Conservation (phyloP, 2,113 vertebrate species). For the Heterochromis multidens region DNA sequence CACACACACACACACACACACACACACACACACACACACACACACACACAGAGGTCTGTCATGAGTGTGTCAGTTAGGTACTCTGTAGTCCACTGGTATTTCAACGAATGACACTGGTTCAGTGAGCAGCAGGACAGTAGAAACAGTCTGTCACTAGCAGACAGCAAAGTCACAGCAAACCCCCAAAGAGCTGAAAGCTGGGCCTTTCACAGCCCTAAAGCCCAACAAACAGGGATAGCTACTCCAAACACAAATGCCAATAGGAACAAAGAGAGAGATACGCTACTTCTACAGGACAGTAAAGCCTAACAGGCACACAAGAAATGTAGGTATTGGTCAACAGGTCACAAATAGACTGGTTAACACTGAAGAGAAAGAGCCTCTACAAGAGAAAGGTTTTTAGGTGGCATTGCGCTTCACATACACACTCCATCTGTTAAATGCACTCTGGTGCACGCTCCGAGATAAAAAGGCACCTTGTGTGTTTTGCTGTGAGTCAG, state of each 20-base stretch:
- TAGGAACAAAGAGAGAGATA: constrained; percentile 27
- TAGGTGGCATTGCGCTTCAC: constrained; percentile 8
- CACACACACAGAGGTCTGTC: not conserved
- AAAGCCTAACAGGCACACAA: constrained; percentile 21
- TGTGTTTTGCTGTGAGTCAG: constrained; percentile 51
- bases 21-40: not conserved
- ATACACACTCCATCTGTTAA: constrained; percentile 24
- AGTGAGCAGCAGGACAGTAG: constrained; percentile 25
- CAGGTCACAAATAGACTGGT: constrained; percentile 31
- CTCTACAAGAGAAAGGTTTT: constrained; percentile 26
- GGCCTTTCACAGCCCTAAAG: constrained; percentile 16
- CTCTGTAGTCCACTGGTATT: not conserved
- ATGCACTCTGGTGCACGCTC: not conserved
- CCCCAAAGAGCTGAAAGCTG: constrained; percentile 25
- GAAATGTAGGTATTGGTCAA: constrained; percentile 24
- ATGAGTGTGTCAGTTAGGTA: constrained; percentile 33
- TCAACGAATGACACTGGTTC: constrained; percentile 26
- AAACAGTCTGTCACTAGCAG: constrained; percentile 35
- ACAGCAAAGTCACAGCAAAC: constrained; percentile 43
- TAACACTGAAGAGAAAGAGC: constrained; percentile 21
- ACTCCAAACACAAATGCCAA: constrained; percentile 2
- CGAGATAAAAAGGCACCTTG: constrained; percentile 34
- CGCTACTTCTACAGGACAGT: constrained; percentile 7
- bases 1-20: no score
- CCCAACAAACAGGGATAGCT: constrained; percentile 11